phyloP scores from a whole-genome alignment of 1,140 invertebrate species.

The Caenorhabditis elegans region DNA sequence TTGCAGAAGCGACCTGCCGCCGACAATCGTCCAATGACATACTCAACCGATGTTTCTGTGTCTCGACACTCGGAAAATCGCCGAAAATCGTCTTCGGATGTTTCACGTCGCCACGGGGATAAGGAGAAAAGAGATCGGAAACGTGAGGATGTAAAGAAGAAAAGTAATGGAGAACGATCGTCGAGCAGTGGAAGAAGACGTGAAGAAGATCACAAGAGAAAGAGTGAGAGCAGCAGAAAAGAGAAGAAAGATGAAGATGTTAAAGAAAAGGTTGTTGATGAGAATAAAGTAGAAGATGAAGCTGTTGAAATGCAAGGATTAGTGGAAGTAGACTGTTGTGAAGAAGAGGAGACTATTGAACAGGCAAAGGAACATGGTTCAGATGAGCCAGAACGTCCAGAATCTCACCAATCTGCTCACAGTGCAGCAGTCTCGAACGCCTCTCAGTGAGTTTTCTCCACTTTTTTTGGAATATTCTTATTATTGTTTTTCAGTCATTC shows the following conservation, averaged over 20 bases:
- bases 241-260: neutral
- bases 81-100: neutral
- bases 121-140: neutral
- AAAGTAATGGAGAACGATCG: too few species aligned
- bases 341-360: neutral
- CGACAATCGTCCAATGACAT: neutral
- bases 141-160: neutral
- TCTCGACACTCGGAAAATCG: neutral
- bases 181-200: slow-evolving; percentile 28
- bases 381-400: neutral
- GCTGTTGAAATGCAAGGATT: neutral
- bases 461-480: neutral
- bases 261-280: neutral
- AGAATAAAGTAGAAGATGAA: slow-evolving; percentile 16
- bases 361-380: neutral
- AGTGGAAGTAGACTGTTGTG: neutral
- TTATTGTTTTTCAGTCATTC: neutral
- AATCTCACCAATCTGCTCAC: neutral
- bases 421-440: neutral
- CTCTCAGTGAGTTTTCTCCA: neutral
- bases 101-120: neutral
- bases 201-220: neutral
- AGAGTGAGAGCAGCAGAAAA: neutral
- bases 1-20: neutral
- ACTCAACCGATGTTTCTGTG: neutral